Conservation (phyloP, 2,113 vertebrate genomes). For the Hemiscyllium ocellatum region DNA sequence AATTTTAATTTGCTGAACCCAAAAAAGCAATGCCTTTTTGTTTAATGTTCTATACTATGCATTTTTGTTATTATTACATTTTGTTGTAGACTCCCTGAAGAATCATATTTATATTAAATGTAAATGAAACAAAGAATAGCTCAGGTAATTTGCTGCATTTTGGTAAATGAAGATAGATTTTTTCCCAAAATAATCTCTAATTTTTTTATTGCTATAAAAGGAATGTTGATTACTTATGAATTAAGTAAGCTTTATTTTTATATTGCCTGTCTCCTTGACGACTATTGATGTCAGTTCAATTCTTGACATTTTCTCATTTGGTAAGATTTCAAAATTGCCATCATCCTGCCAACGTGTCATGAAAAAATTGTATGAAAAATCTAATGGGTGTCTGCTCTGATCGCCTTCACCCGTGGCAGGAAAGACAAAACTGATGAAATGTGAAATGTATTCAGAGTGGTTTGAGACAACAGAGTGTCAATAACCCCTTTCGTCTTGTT, state of each 20-base stretch:
- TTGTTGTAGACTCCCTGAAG: neutral
- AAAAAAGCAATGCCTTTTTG: neutral
- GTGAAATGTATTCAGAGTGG: slow-evolving; percentile 99
- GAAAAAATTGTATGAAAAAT: slow-evolving; percentile 91
- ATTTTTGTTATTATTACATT: slow-evolving; percentile 1
- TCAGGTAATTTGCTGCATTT: slow-evolving; percentile 9
- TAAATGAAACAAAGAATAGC: slow-evolving; percentile 28
- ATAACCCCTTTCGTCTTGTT: slow-evolving; percentile 74
- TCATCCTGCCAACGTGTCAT: slow-evolving; percentile 94
- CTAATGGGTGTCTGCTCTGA: slow-evolving; percentile 99
- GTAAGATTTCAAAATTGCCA: slow-evolving; percentile 97
- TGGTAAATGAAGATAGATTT: slow-evolving; percentile 12
- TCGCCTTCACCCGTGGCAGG: slow-evolving; percentile 98
- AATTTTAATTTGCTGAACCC: neutral
- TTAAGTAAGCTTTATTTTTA: slow-evolving; percentile 70
- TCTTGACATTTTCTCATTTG: slow-evolving; percentile 99
- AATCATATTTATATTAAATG: neutral
- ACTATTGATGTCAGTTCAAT: slow-evolving; percentile 85
- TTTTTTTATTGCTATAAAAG: neutral
- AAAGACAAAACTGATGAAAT: slow-evolving; percentile 99
- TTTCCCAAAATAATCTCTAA: slow-evolving; percentile 1
- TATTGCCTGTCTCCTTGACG: slow-evolving; percentile 83
- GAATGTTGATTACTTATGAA: slow-evolving; percentile 54
- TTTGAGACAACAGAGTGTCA: slow-evolving; percentile 95
- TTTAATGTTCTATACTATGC: neutral